Conservation (phyloP, 2,797 vertebrate genomes). For the Linurgus olivaceus region DNA sequence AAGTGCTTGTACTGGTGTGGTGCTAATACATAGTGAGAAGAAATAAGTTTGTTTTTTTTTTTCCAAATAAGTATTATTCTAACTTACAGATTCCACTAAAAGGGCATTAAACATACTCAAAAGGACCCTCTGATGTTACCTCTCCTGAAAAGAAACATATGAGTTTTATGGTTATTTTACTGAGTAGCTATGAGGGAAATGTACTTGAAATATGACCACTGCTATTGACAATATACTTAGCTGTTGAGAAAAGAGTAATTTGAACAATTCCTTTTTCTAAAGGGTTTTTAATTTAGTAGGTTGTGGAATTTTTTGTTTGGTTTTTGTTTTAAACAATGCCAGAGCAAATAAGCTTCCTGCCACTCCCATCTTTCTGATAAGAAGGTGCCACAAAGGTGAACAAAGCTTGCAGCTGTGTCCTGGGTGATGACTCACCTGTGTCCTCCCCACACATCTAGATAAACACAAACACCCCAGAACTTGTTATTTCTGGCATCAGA, state of each 20-base stretch:
- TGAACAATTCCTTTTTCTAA: neutral
- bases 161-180: neutral
- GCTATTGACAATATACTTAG: neutral
- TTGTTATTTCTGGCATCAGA: neutral
- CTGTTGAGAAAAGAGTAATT: neutral
- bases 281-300: neutral
- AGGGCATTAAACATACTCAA: neutral
- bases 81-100: neutral
- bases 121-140: neutral
- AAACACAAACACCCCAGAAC: neutral
- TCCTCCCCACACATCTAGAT: neutral
- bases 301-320: rapidly evolving
- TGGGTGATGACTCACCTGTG: neutral
- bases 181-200: neutral
- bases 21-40: neutral
- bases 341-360: neutral
- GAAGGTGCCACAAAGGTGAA: neutral
- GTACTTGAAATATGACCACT: neutral
- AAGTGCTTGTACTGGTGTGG: neutral
- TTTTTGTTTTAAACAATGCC: neutral
- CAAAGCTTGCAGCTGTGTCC: neutral
- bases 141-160: neutral
- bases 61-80: neutral
- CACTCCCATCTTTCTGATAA: neutral
- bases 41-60: neutral